Base-by-base conservation (phyloP, 2,797 vertebrate genomes). In the Hozukius guyotensis region DNA sequence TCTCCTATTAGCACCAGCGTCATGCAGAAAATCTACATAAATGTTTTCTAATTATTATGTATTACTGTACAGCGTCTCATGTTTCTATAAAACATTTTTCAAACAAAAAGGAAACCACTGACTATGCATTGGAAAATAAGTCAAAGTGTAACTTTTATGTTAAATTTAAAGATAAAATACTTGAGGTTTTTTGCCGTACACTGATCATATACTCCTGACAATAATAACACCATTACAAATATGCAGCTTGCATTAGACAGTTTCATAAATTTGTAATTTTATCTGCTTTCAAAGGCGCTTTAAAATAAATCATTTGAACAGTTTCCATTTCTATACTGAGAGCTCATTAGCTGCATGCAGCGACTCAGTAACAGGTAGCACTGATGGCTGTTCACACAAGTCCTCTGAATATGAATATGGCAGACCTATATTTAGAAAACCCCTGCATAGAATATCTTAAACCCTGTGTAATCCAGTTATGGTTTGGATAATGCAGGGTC, bases 351-450 rank as follows among this genome's bases (percentile, higher is more conserved):
- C 2, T 36, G 38, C 25, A 24, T 55, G 71, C n/a, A n/a, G 46
- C 20, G 55, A 2, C 38, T 73, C 55, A 56, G 52, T 52, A 25
- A 61, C 52, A 61, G 56, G 18, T 34, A 68, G 49, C 32, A 27
- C 8, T 61, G 64, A 42, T 36, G 60, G 53, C 25, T 70, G 38
- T 31, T 84, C 22, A 61, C 53, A 76, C 34, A n/a, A 27, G 20
- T 14, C 10, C 38, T 81, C 66, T 71, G 42, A 69, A 70, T 56
- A 7, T 22, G 42, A 72, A 70, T 56, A 5, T 20, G 75, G 49
- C 70, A 55, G 24, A 18, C 5, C 34, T 77, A 80, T 75, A 69
- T 84, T 82, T 80, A 78, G 73, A 84, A 62, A 18, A 18, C 13
- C 6, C 7, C 42, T 79, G 25, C 52, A 52, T 52, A 8, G 34